Evolutionary conservation across 2,888 invertebrate species (phyloP).

Genomic region (Spialia ferax): DNA sequence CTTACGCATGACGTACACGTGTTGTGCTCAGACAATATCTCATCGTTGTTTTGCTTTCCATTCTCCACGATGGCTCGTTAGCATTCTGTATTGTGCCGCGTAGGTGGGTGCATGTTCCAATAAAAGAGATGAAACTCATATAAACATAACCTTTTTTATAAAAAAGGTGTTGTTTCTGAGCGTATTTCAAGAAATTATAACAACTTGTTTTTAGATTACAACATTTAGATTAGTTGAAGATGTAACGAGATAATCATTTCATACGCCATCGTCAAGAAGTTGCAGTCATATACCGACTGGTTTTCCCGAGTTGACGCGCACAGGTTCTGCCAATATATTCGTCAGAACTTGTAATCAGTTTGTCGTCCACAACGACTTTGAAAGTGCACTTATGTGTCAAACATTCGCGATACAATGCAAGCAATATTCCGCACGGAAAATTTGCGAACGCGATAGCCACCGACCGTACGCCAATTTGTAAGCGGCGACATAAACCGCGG

Average conservation of each 20-base stretch:
- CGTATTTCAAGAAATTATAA: background rate
- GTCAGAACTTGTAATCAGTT: constrained; percentile 22
- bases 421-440: constrained; percentile 60
- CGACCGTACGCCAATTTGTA: constrained; percentile 79
- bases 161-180: background rate
- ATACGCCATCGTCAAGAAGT: constrained; percentile 5
- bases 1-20: constrained; percentile 50
- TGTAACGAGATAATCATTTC: constrained; percentile 12
- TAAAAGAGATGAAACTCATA: constrained; percentile 6
- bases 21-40: constrained; percentile 36
- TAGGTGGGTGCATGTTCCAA: constrained; percentile 22
- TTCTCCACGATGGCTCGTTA: constrained; percentile 31
- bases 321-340: constrained; percentile 19
- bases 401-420: constrained; percentile 61
- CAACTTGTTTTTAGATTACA: constrained; percentile 13
- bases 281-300: background rate
- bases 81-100: constrained; percentile 22
- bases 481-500: constrained; percentile 77
- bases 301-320: constrained; percentile 9
- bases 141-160: constrained; percentile 1
- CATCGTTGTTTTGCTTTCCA: constrained; percentile 40
- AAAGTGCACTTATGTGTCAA: constrained; percentile 16
- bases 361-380: constrained; percentile 14
- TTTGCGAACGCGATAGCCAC: constrained; percentile 54
- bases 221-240: constrained; percentile 17